Base-by-base conservation (phyloP, 2,797 vertebrate species). In the Sternotherus odoratus region DNA sequence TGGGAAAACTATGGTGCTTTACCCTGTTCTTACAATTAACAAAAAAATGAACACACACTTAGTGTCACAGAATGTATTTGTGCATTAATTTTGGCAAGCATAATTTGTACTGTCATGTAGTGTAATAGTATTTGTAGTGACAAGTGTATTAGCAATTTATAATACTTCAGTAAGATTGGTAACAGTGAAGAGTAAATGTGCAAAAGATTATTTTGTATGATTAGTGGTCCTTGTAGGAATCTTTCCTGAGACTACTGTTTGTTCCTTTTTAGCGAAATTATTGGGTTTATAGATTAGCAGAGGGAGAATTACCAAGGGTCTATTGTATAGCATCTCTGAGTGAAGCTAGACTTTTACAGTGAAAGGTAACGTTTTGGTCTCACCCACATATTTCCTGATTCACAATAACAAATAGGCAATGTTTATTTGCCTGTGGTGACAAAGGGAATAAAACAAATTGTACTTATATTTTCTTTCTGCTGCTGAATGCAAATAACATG, bases 91-190 rank as follows among this genome's bases (percentile, higher is more conserved):
- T 28, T 88, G 84, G 92, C 86, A 92, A 82, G 75, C 86, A 4
- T 4, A 75, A 28, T 79, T 89, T 57, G 85, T 88, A 75, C 48
- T 95, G 49, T 78, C 57, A 4, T 72, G 28, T 46, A 56, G 60
- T 82, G 26, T 24, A 86, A 77, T 53, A 66, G 2, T 12, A 16
- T 89, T 89, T 87, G 49, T 48, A 81, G 85, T 79, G 87, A 82
- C 83, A 84, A 36, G 85, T 83, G 6, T 54, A 26, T 36, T 78
- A 83, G 72, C 39, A n/a, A 60, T 91, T 95, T 95, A 54, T 87
- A 87, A 57, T 90, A 85, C 83, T 85, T 24, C 89, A 88, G 90
- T 92, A 90, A 88, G 82, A 93, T 88, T n/a, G 87, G 72, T 75
- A 95, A 95, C 92, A 3, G 48, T 43, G 43, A 75, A 75, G 43